These are phyloP conservation scores for Ascidia mentula DNA, from an alignment of 23 tunicate genomes.

Conservation along the genomic window DNA sequence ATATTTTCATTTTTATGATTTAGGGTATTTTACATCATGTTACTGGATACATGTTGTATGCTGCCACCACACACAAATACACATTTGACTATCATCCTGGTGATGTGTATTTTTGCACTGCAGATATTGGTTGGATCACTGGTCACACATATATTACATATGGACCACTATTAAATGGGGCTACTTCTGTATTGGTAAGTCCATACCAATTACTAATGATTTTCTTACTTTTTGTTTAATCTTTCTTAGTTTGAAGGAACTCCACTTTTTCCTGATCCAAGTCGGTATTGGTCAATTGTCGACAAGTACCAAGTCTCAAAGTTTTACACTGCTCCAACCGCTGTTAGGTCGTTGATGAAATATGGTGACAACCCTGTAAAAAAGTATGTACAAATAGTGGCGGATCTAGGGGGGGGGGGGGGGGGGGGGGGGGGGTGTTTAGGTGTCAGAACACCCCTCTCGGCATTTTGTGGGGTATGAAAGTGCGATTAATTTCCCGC, in stretches of 20 bases:
- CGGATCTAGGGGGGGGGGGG: no score
- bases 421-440: no score
- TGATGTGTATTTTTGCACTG: conserved; percentile 91
- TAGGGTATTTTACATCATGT: conserved; percentile 90
- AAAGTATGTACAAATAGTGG: no score
- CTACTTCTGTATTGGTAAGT: conserved; percentile 78
- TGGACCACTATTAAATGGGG: conserved; percentile 93
- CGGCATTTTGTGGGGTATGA: no score
- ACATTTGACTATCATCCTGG: conserved; percentile 90
- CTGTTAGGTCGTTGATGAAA: conserved; percentile 88
- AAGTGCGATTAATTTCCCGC: no score
- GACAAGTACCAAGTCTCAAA: conserved; percentile 84
- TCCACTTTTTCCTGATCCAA: conserved; percentile 88
- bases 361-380: conserved; percentile 81
- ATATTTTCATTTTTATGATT: background rate
- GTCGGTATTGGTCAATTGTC: conserved; percentile 89
- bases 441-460: no score
- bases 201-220: background rate
- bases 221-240: background rate
- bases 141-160: conserved; percentile 96
- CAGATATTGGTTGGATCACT: conserved; percentile 99
- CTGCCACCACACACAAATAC: conserved; percentile 88
- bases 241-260: conserved; percentile 77
- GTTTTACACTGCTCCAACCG: conserved; percentile 99
- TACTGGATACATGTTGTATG: conserved; percentile 94